A percentile compares a stretch with the other conserved stretches of the same genome.
These are phyloP conservation scores for Nephrotoma appendiculata DNA, from an alignment of 2,888 invertebrate genomes.

Conservation along the genomic window DNA sequence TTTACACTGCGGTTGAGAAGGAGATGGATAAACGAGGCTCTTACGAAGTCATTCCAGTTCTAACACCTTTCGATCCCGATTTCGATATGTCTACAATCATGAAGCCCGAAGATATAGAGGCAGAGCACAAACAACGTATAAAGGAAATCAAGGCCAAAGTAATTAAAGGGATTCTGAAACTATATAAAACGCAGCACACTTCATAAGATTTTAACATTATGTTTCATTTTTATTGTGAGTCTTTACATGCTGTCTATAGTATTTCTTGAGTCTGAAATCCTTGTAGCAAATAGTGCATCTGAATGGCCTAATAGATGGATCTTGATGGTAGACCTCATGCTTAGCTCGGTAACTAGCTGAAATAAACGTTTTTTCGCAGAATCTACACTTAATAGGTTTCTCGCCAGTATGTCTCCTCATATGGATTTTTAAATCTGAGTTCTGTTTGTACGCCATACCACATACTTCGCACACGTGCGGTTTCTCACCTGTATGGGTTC, in stretches of 20 bases:
- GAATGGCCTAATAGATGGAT: neutral
- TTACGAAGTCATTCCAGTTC: neutral
- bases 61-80: neutral
- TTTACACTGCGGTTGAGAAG: neutral
- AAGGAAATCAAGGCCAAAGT: neutral
- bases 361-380: neutral
- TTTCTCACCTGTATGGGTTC: slow-evolving; percentile 14
- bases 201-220: neutral
- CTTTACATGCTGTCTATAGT: neutral
- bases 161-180: neutral
- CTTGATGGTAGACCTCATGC: neutral
- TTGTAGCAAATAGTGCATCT: neutral
- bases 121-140: neutral
- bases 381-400: neutral
- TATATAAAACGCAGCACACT: neutral
- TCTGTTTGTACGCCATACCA: slow-evolving; percentile 11
- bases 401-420: neutral
- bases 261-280: neutral
- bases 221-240: neutral
- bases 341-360: neutral
- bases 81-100: neutral
- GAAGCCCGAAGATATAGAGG: neutral
- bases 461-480: slow-evolving; percentile 13
- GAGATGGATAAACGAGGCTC: neutral
- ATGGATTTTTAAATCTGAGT: slow-evolving; percentile 10